Percentiles rank a stretch among this genome's conserved stretches.
phyloP scores from a whole-genome alignment of 2,888 invertebrate species.

The Apamea monoglypha region DNA sequence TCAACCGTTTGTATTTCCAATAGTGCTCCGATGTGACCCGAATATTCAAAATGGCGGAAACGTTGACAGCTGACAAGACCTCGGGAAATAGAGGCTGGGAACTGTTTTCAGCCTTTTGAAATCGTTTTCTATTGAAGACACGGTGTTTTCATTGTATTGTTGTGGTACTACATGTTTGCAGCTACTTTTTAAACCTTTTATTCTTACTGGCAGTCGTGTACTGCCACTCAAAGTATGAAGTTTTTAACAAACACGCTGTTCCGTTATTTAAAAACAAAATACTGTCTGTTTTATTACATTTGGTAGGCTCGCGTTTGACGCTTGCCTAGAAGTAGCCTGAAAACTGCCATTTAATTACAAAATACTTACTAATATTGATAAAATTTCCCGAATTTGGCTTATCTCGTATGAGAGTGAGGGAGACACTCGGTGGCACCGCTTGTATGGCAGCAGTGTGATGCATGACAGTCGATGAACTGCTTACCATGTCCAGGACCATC shows the following conservation, averaged over 20 bases:
- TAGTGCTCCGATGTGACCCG: conserved; percentile 26
- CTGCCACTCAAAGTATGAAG: not conserved
- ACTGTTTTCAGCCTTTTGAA: conserved; percentile 32
- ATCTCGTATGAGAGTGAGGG: conserved; percentile 65
- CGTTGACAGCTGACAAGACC: conserved; percentile 40
- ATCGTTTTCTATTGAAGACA: conserved; percentile 6
- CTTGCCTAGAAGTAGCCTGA: too few relatives aligned
- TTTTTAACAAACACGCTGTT: not conserved
- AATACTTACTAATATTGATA: conserved; percentile 73
- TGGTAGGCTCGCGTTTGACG: not conserved
- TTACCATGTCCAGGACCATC: conserved; percentile 18
- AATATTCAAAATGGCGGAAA: conserved; percentile 39
- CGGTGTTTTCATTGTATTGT: conserved; percentile 17
- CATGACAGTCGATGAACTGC: conserved; percentile 27
- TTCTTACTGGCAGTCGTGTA: not conserved
- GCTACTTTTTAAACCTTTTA: not conserved
- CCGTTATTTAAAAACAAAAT: not conserved
- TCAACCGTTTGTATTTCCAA: conserved; percentile 34
- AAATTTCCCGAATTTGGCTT: conserved; percentile 58
- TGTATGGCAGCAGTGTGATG: conserved; percentile 69
- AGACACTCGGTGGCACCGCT: conserved; percentile 72
- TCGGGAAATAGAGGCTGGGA: conserved; percentile 41
- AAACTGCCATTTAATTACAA: not conserved
- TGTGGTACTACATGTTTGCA: not conserved
- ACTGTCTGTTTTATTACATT: not conserved